Percentiles rank a stretch among this genome's conserved stretches.
Conservation (phyloP, 2,113 vertebrate genomes). For the Scortum barcoo region DNA sequence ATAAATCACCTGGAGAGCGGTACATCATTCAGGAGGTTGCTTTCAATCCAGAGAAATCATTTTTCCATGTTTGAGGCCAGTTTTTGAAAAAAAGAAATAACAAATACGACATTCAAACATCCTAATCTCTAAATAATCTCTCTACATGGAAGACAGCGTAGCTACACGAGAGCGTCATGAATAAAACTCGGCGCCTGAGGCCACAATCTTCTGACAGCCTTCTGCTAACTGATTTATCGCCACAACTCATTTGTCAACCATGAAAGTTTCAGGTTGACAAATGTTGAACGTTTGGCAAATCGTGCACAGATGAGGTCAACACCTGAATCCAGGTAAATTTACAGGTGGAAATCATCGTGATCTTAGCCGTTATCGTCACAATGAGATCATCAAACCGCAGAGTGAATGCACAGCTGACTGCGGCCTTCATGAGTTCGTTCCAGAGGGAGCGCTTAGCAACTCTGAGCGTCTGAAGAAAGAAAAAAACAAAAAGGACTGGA, state of each 20-base stretch:
- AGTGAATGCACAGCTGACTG: background rate
- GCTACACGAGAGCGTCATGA: background rate
- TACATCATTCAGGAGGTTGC: no score
- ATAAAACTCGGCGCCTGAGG: background rate
- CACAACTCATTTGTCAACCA: background rate
- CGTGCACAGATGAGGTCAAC: background rate
- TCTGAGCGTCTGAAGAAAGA: constrained; percentile 15
- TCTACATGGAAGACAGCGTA: background rate
- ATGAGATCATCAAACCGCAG: background rate
- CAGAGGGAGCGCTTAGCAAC: background rate
- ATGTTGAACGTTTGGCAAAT: background rate
- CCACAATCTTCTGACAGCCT: background rate
- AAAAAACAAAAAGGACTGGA: background rate
- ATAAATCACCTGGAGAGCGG: no score
- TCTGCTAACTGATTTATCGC: constrained; percentile 1
- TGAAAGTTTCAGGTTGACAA: background rate
- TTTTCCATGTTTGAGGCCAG: no score
- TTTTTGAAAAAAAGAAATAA: background rate
- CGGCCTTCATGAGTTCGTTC: background rate
- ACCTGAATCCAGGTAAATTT: no score
- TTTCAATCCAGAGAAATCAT: no score
- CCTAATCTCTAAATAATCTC: background rate
- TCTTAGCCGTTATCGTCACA: background rate
- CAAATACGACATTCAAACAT: background rate
- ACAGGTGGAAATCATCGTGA: background rate